Evolutionary conservation across 2,888 invertebrate species (phyloP).

Genomic region (Arge pagana): DNA sequence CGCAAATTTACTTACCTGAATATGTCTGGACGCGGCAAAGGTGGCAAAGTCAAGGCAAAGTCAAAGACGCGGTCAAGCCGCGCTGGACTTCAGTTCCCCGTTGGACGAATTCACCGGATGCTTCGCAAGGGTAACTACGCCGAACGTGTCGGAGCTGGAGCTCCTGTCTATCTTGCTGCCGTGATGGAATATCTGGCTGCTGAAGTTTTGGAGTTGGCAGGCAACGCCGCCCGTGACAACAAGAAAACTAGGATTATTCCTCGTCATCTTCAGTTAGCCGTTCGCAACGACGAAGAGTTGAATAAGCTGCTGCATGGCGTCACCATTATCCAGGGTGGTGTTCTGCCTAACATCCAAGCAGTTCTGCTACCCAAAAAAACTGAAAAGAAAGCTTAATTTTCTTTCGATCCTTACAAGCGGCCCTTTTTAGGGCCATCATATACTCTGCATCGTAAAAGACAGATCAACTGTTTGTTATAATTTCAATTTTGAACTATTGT

Average conservation of each 20-base stretch:
- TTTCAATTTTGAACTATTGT: too few relatives aligned
- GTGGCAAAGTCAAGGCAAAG: conserved; percentile 17
- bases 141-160: conserved; percentile 60
- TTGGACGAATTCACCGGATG: conserved; percentile 61
- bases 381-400: conserved; percentile 28
- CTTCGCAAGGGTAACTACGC: conserved; percentile 63
- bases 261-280: conserved; percentile 74
- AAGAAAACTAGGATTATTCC: conserved; percentile 71
- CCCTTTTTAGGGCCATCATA: conserved; percentile 17
- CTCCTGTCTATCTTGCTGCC: conserved; percentile 60
- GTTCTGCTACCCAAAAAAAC: conserved; percentile 75
- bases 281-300: conserved; percentile 78
- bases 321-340: conserved; percentile 81
- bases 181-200: conserved; percentile 67
- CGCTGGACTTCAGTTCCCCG: conserved; percentile 60
- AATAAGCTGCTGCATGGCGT: conserved; percentile 74
- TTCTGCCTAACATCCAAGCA: conserved; percentile 76
- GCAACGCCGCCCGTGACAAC: conserved; percentile 65
- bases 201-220: conserved; percentile 66
- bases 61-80: conserved; percentile 50
- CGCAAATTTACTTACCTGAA: neutral
- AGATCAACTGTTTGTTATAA: too few relatives aligned
- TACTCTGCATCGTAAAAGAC: conserved; percentile 6
- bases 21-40: conserved; percentile 17
- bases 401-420: neutral